These are phyloP conservation scores for Oryzias woworae DNA, from an alignment of 2,113 vertebrate genomes.

Conservation along the genomic window DNA sequence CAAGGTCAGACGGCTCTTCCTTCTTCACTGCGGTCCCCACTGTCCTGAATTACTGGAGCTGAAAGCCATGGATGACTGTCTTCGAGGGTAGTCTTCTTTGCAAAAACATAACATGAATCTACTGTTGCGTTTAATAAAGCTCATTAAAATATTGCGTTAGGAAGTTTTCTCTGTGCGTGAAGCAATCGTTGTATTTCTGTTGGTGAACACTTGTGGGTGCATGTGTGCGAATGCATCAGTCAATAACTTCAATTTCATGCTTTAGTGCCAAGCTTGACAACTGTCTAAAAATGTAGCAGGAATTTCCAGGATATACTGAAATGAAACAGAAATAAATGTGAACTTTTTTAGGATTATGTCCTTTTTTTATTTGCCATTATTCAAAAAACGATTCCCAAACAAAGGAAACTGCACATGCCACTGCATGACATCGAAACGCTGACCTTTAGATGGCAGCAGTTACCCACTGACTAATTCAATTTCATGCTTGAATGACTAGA, in stretches of 20 bases:
- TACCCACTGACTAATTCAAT: constrained; percentile 62
- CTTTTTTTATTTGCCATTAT: background rate
- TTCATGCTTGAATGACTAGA: constrained; percentile 43
- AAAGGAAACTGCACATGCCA: background rate
- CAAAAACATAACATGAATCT: background rate
- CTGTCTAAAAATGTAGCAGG: constrained; percentile 16
- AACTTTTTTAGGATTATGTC: background rate
- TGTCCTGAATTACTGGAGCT: constrained; percentile 84
- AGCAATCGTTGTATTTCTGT: background rate
- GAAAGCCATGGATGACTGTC: constrained; percentile 84
- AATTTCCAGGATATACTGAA: constrained; percentile 21
- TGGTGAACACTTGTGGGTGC: constrained; percentile 4
- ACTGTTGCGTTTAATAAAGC: background rate
- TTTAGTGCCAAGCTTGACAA: constrained; percentile 12
- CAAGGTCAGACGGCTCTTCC: constrained; percentile 80
- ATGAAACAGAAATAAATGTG: background rate
- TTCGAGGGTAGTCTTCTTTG: constrained; percentile 53
- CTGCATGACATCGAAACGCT: constrained; percentile 1
- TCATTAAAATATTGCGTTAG: constrained; percentile 13
- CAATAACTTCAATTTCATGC: constrained; percentile 65
- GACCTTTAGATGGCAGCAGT: constrained; percentile 70
- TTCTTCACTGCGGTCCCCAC: constrained; percentile 78
- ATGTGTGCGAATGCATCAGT: constrained; percentile 47
- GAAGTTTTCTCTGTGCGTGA: background rate
- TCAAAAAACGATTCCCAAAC: constrained; percentile 1